Base-by-base conservation (phyloP, 2,888 invertebrate species). In the Dascillus cervinus region DNA sequence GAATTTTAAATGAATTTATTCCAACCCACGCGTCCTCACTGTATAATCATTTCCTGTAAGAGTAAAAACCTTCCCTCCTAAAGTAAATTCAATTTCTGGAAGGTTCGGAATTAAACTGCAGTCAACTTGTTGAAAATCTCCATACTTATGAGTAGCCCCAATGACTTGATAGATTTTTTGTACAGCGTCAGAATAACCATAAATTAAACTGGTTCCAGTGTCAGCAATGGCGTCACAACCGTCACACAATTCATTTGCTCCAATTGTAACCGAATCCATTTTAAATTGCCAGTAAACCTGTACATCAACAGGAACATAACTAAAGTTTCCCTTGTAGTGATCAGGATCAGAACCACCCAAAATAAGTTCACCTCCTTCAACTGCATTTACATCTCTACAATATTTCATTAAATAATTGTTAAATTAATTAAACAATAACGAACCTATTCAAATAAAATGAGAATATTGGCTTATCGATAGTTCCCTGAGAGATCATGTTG, bases 271-370 rank as follows among this genome's bases (percentile, higher is more conserved):
- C 4, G 66, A 66, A 59, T 95, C 90, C 87, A 97, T 85, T 58
- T 72, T 74, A 67, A 98, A 88, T 72, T 97, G 94, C 98, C 97
- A 99, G 68, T 98, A 98, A 33, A 84, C 85, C 67, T 90, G 74
- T 39, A 77, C 75, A 43, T 79, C 75, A 0, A 98, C 86, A 2
- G 86, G 79, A 45, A 90, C 71, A 64, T 94, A 95, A 2, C 88
- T 89, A 63, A 98, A 87, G 49, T 87, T 77, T 11, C 92, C 94
- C 32, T 67, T 70, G 68, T 91, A 97, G 62, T 92, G 83, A 37
- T 78, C 72, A 1, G 89, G 81, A 72, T 98, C 97, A 6, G 89
- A 91, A 11, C 96, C 97, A 52, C 97, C 97, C 47, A 90, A 79
- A 54, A 91, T 82, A 36, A 92, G 73, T 73, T 92, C 91, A 29